These are phyloP conservation scores for Apogon hyalosoma DNA, from an alignment of 2,797 vertebrate genomes.

Conservation along the genomic window DNA sequence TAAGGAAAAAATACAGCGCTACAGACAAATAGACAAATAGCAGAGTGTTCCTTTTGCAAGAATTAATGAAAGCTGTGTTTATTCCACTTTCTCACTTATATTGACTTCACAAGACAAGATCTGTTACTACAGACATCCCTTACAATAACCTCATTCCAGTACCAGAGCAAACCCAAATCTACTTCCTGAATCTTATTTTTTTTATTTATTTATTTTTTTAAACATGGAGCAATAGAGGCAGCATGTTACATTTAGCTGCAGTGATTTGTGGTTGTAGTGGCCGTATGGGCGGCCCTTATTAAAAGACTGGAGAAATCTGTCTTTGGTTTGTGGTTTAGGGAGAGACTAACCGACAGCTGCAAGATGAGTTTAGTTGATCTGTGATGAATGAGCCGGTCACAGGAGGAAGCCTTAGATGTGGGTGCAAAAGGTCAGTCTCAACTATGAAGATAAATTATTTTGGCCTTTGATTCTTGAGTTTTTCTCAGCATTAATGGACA, in stretches of 20 bases:
- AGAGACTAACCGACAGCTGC: constrained; percentile 24
- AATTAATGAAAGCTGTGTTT: background rate
- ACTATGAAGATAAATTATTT: constrained; percentile 30
- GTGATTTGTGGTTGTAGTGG: constrained; percentile 52
- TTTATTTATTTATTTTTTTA: background rate
- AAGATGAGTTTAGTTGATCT: constrained; percentile 48
- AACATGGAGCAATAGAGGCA: constrained; percentile 27
- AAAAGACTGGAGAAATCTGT: constrained; percentile 53
- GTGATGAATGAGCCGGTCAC: constrained; percentile 46
- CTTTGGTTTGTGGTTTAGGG: constrained; percentile 56
- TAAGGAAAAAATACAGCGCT: no score
- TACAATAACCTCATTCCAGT: constrained; percentile 28
- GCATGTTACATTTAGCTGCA: constrained; percentile 40
- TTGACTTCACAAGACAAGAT: background rate
- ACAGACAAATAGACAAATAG: no score
- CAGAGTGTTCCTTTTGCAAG: background rate
- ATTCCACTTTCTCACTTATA: background rate
- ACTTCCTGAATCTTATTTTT: background rate
- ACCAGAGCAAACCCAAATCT: constrained; percentile 18
- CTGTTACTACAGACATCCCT: constrained; percentile 3
- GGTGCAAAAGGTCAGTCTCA: constrained; percentile 16
- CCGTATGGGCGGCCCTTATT: constrained; percentile 19
- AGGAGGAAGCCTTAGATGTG: constrained; percentile 36
- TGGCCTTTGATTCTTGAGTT: constrained; percentile 37
- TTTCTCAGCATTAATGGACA: constrained; percentile 1